A percentile compares a stretch with the other conserved stretches of the same genome.
These are phyloP conservation scores for Thelaira solivaga DNA, from an alignment of 2,888 invertebrate genomes.

Conservation along the genomic window DNA sequence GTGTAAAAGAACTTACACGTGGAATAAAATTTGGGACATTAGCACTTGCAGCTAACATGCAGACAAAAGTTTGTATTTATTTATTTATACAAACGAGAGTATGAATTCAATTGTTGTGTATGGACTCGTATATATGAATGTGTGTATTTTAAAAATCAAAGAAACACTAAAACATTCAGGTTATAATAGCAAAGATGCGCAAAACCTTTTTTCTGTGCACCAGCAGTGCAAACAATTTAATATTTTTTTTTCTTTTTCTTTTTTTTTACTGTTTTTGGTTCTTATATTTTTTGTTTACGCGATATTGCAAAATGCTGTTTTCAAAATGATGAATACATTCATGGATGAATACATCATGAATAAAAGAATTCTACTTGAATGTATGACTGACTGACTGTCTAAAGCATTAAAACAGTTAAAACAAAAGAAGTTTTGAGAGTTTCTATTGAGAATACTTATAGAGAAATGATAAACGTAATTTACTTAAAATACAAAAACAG, in stretches of 20 bases:
- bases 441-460: not conserved
- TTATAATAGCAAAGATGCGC: constrained; percentile 44
- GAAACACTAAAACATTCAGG: constrained; percentile 37
- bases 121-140: not conserved
- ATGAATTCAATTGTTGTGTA: too few species aligned
- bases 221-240: constrained; percentile 49
- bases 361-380: not conserved
- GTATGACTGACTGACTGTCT: not conserved
- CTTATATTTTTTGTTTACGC: constrained; percentile 30
- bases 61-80: not conserved
- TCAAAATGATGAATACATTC: not conserved
- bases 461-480: not conserved
- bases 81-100: not conserved
- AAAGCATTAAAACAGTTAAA: too few species aligned
- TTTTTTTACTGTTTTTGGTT: constrained; percentile 46
- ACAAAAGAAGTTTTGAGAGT: not conserved
- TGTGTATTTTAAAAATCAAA: constrained; percentile 10
- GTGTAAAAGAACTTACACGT: constrained; percentile 58
- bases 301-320: constrained; percentile 12
- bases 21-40: constrained; percentile 53
- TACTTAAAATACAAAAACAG: not conserved
- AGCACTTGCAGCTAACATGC: constrained; percentile 23
- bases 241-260: constrained; percentile 35
- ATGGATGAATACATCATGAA: not conserved
- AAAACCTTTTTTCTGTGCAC: constrained; percentile 34